A percentile compares a stretch with the other conserved stretches of the same genome.
Evolutionary conservation across 1,140 invertebrate genomes (phyloP).

Genomic region (Drosophila rufa): DNA sequence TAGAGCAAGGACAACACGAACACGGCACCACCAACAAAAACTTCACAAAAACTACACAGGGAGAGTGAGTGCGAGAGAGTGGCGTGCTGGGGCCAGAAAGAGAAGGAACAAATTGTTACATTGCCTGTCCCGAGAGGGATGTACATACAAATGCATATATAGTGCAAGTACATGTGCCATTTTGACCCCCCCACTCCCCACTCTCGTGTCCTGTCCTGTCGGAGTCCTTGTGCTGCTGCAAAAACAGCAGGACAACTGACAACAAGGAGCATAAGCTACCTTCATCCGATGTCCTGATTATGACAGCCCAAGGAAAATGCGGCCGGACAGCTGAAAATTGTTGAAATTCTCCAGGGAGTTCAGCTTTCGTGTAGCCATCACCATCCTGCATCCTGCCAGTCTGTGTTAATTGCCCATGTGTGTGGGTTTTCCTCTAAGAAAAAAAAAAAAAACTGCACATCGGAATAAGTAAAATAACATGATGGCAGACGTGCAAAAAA

Average conservation of each 20-base stretch:
- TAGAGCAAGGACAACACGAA: slow-evolving; percentile 73
- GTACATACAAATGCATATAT: slow-evolving; percentile 11
- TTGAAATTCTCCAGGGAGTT: slow-evolving; percentile 64
- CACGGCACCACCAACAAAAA: slow-evolving; percentile 58
- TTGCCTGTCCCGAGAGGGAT: slow-evolving; percentile 57
- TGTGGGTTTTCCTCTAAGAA: slow-evolving; percentile 13
- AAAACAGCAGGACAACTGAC: slow-evolving; percentile 49
- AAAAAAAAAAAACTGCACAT: slow-evolving; percentile 11
- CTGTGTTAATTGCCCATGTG: slow-evolving; percentile 70
- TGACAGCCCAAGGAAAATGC: slow-evolving; percentile 80
- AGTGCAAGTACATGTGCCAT: slow-evolving; percentile 41
- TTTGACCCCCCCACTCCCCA: slow-evolving; percentile 14
- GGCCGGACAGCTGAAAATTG: slow-evolving; percentile 50
- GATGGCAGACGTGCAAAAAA: slow-evolving; percentile 41
- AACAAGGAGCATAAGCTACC: slow-evolving; percentile 59
- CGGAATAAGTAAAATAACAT: slow-evolving; percentile 33
- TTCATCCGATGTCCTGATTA: slow-evolving; percentile 74
- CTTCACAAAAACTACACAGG: slow-evolving; percentile 60
- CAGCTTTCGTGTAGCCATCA: slow-evolving; percentile 45
- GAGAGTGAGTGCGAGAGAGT: slow-evolving; percentile 28
- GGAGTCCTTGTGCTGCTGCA: slow-evolving; percentile 40
- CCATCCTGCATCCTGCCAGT: slow-evolving; percentile 30
- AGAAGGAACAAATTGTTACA: slow-evolving; percentile 64
- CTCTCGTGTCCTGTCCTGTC: slow-evolving; percentile 48
- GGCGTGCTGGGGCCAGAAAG: slow-evolving; percentile 11